Percentiles rank a stretch among this genome's conserved stretches.
phyloP scores from a whole-genome alignment of 2,797 vertebrate species.

The Clarias fuscus region DNA sequence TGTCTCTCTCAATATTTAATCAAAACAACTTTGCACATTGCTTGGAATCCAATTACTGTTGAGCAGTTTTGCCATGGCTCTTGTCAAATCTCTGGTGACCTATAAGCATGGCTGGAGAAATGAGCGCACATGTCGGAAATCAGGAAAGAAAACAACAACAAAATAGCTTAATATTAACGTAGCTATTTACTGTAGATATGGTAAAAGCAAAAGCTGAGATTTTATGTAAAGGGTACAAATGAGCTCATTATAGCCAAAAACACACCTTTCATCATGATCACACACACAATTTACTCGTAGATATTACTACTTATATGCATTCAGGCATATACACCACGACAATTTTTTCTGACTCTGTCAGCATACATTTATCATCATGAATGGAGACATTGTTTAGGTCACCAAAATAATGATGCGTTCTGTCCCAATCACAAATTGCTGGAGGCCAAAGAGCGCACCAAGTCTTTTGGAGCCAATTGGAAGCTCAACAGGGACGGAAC shows the following conservation, averaged over 20 bases:
- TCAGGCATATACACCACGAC: neutral
- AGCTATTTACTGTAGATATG: too few relatives aligned
- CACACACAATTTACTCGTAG: neutral
- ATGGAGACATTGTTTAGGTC: neutral
- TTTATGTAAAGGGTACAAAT: neutral
- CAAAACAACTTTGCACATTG: slow-evolving; percentile 39
- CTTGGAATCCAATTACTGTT: slow-evolving; percentile 51
- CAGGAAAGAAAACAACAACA: slow-evolving; percentile 35
- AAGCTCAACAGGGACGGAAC: neutral
- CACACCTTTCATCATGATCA: neutral
- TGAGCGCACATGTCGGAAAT: slow-evolving; percentile 29
- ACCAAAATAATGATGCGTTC: slow-evolving; percentile 1
- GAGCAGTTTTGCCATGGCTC: slow-evolving; percentile 40
- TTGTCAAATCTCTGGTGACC: slow-evolving; percentile 44
- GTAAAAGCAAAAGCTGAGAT: neutral
- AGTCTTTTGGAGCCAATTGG: neutral
- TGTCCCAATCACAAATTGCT: slow-evolving; percentile 14
- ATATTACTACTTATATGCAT: neutral
- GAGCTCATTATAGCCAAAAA: neutral
- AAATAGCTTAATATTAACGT: neutral
- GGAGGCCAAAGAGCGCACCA: neutral
- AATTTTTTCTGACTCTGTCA: neutral
- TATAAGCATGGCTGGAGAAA: slow-evolving; percentile 39
- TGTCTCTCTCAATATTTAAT: slow-evolving; percentile 14
- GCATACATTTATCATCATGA: neutral